Percentiles rank a stretch among this genome's conserved stretches.
Conservation (phyloP, 2,113 vertebrate species). For the Pangasianodon gigas region DNA sequence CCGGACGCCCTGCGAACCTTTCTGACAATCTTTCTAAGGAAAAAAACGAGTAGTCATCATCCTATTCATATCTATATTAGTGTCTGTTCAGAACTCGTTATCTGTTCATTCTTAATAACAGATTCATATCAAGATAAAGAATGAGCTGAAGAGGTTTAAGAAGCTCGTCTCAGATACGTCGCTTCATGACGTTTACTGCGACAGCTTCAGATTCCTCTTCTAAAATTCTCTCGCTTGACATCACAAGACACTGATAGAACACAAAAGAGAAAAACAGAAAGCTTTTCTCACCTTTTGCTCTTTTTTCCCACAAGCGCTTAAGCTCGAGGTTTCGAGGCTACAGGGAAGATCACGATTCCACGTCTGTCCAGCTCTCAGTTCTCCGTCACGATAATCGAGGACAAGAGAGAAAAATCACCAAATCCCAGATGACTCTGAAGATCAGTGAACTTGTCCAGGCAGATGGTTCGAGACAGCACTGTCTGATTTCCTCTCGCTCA, state of each 20-base stretch:
- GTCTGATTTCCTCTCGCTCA: background rate
- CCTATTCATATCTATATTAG: too few species aligned
- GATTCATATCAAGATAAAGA: background rate
- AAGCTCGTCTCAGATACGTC: too few species aligned
- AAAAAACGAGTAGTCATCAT: too few species aligned
- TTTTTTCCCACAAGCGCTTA: too few species aligned
- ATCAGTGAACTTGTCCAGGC: background rate
- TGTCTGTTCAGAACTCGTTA: too few species aligned
- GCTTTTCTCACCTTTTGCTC: too few species aligned
- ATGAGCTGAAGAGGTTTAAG: too few species aligned
- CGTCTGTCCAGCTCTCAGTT: background rate
- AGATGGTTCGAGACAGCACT: background rate
- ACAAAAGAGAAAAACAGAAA: too few species aligned
- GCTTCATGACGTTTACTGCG: background rate
- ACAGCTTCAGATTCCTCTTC: background rate
- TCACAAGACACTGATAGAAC: background rate
- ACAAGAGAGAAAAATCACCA: background rate
- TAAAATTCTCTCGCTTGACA: too few species aligned
- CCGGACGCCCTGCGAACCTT: too few species aligned
- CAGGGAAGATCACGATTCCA: background rate
- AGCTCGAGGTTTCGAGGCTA: background rate
- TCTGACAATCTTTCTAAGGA: too few species aligned
- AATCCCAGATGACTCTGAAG: background rate
- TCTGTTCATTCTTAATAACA: background rate
- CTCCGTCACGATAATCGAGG: background rate